Conservation (phyloP, 1,140 invertebrate genomes). For the Ridgeia piscesae region DNA sequence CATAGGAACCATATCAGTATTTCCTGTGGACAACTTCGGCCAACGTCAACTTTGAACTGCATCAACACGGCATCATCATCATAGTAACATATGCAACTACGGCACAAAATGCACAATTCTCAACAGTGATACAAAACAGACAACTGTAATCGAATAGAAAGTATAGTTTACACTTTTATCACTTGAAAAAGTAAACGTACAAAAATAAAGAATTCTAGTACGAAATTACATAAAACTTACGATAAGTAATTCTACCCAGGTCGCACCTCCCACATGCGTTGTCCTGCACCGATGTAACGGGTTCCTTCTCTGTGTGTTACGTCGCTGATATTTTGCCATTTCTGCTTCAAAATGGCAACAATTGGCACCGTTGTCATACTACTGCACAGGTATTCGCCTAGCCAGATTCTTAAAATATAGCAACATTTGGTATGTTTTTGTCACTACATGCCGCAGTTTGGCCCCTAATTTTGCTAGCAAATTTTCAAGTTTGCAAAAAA, state of each 20-base stretch:
- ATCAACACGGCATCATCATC: not conserved
- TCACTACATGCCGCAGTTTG: not conserved
- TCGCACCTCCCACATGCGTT: not conserved
- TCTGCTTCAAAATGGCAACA: not conserved
- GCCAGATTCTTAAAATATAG: not conserved
- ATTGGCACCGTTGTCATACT: not conserved
- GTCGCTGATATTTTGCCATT: not conserved
- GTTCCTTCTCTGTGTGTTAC: not conserved
- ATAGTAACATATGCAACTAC: not conserved
- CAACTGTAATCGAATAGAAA: not conserved
- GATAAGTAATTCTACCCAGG: not conserved
- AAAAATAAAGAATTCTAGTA: slow-evolving; percentile 7
- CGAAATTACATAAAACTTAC: slow-evolving; percentile 2
- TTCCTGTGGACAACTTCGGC: not conserved
- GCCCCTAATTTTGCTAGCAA: not conserved
- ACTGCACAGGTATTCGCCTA: not conserved
- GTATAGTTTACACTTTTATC: not conserved
- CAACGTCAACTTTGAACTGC: not conserved
- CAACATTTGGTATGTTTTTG: not conserved
- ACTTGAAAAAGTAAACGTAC: slow-evolving; percentile 1
- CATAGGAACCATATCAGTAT: slow-evolving; percentile 5
- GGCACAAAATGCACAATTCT: not conserved
- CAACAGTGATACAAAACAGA: slow-evolving; percentile 5
- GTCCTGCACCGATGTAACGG: not conserved
- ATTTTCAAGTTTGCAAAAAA: not conserved